phyloP scores from a whole-genome alignment of 2,888 invertebrate genomes.

The Endomychus coccineus region DNA sequence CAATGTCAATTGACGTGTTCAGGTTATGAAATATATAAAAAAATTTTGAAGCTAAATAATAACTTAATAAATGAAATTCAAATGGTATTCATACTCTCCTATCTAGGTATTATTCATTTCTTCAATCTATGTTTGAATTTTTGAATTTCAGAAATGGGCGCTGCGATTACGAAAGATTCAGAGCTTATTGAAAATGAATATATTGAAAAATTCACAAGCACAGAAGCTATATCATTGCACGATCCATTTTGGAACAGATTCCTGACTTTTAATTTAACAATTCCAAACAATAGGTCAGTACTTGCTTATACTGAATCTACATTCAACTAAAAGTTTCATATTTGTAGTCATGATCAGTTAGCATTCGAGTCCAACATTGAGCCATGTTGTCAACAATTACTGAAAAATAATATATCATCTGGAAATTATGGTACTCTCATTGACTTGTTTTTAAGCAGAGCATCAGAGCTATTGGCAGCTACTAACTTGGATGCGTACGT shows the following conservation, averaged over 20 bases:
- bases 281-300: constrained; percentile 63
- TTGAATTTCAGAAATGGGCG: constrained; percentile 64
- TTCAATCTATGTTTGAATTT: not conserved
- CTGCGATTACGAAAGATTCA: constrained; percentile 68
- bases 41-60: constrained; percentile 9
- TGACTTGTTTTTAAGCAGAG: constrained; percentile 74
- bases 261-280: constrained; percentile 80
- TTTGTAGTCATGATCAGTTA: constrained; percentile 67
- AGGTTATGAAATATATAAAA: constrained; percentile 24
- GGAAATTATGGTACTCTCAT: constrained; percentile 87
- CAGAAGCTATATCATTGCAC: constrained; percentile 72
- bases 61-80: constrained; percentile 1
- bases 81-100: no score
- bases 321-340: constrained; percentile 12
- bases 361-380: constrained; percentile 75
- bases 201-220: constrained; percentile 69
- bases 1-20: constrained; percentile 28
- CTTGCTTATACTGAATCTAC: constrained; percentile 6
- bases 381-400: constrained; percentile 62
- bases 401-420: constrained; percentile 78
- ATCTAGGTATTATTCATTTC: not conserved
- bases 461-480: constrained; percentile 75
- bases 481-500: constrained; percentile 84
- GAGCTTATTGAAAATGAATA: constrained; percentile 77
- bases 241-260: constrained; percentile 93